Evolutionary conservation across 2,797 vertebrate genomes (phyloP), one percentile per base, ranked within the genome.

Genomic region (Lithobates pipiens): DNA sequence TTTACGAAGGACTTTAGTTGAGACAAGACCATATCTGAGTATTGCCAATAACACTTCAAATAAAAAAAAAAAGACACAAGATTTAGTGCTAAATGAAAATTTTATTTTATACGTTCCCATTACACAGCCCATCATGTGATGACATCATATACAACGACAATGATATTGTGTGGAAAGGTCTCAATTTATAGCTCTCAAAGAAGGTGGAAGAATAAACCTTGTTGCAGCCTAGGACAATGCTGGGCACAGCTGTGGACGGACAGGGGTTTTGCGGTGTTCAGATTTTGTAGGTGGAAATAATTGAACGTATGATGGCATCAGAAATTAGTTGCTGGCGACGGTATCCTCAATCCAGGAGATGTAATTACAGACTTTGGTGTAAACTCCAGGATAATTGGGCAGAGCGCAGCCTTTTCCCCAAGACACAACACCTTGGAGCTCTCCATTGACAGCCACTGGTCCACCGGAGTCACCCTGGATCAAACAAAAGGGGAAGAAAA

Each of bases 341-440:
- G 85, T 94, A 0, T 89, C 88, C 9, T 90, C 0, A 86, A 97
- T 97, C 97, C 97, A 98, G 76, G 93, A 84, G 82, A 91, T 42
- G 10, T 96, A 94, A 86, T 93, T 93, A 90, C 96, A 98, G 67
- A 97, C 93, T 89, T 94, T 94, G 27, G 96, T 96, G 91, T 97
- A 97, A 88, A 98, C 96, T 0, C 96, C 95, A 0, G 96, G 96
- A 7, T 90, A 89, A 84, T 95, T 88, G 9, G 77, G 93, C 88
- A 87, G 90, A 36, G 95, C 94, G 0, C 96, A 97, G 77, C 96
- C 96, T 0, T 85, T 7, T 0, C 96, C 96, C 96, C 97, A 98
- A 0, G 96, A 98, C 3, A 97, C 95, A 27, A 96, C 88, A 29
- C 96, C 97, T n/a, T 98, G 96, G 69, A 98, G 93, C 75, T 90